Conservation (phyloP, 1,140 invertebrate genomes). For the Drosophila baimaii region DNA sequence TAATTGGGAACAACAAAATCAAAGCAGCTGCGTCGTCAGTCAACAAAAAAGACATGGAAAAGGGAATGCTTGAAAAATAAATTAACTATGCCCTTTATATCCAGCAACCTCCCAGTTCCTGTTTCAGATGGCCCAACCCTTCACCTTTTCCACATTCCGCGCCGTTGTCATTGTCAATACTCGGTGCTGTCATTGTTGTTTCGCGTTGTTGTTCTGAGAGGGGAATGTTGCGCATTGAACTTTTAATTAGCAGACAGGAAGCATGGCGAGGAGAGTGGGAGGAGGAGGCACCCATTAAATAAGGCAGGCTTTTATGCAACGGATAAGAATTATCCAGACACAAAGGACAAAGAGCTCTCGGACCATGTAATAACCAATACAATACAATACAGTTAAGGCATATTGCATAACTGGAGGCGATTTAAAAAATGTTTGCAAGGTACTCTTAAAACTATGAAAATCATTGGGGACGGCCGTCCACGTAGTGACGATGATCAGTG, state of each 20-base stretch:
- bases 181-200: conserved; percentile 30
- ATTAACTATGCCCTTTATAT: conserved; percentile 55
- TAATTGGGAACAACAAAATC: conserved; percentile 49
- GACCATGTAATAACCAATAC: conserved; percentile 37
- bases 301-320: conserved; percentile 27
- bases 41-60: conserved; percentile 22
- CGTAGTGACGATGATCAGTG: background rate
- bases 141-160: conserved; percentile 22
- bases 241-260: conserved; percentile 66
- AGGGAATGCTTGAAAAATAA: conserved; percentile 50
- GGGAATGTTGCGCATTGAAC: conserved; percentile 73
- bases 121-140: background rate
- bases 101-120: background rate
- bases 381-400: background rate
- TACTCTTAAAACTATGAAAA: no score
- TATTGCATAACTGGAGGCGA: conserved; percentile 6
- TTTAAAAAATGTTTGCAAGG: no score
- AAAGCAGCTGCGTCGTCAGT: background rate
- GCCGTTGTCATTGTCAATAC: conserved; percentile 63
- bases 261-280: conserved; percentile 8
- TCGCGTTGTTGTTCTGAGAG: conserved; percentile 20
- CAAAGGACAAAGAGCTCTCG: conserved; percentile 30
- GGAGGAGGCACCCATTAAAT: conserved; percentile 4
- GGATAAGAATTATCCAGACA: conserved; percentile 1
- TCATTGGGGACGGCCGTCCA: no score